Evolutionary conservation across 2,113 vertebrate species (phyloP).

Genomic region (Gulo gulo): DNA sequence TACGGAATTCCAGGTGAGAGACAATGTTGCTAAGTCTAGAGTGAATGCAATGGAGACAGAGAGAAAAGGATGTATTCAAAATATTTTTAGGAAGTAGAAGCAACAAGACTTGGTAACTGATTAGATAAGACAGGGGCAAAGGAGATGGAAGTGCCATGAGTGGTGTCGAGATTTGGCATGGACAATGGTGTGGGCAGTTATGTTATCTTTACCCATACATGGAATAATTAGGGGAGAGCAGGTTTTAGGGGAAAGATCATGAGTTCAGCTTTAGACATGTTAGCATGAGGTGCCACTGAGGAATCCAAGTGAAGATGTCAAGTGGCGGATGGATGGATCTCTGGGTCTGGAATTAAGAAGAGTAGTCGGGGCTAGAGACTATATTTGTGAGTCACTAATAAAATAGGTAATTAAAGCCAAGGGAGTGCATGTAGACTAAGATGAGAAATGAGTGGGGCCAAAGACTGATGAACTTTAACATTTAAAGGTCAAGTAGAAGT

Average conservation of each 20-base stretch:
- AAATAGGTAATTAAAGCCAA: constrained; percentile 13
- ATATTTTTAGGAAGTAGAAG: not conserved
- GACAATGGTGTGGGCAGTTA: not conserved
- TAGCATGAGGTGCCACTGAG: not conserved
- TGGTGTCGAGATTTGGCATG: not conserved
- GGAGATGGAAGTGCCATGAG: not conserved
- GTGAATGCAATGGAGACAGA: not conserved
- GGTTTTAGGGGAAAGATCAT: not conserved
- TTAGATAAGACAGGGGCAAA: not conserved
- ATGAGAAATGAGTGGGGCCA: not conserved
- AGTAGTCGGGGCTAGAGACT: not conserved
- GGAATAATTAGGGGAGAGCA: not conserved
- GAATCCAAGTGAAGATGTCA: not conserved
- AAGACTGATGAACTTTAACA: not conserved
- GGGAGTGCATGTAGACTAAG: not conserved
- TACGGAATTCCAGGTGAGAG: not conserved
- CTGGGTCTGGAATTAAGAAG: not conserved
- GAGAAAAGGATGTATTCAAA: not conserved
- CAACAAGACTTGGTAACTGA: not conserved
- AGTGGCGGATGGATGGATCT: not conserved
- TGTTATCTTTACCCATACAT: not conserved
- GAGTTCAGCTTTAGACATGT: not conserved
- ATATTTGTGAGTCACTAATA: not conserved
- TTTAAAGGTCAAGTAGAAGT: constrained; percentile 6
- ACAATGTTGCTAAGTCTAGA: not conserved